These are phyloP conservation scores for Nixonia krombeini DNA, from an alignment of 1,140 invertebrate species.

Conservation along the genomic window DNA sequence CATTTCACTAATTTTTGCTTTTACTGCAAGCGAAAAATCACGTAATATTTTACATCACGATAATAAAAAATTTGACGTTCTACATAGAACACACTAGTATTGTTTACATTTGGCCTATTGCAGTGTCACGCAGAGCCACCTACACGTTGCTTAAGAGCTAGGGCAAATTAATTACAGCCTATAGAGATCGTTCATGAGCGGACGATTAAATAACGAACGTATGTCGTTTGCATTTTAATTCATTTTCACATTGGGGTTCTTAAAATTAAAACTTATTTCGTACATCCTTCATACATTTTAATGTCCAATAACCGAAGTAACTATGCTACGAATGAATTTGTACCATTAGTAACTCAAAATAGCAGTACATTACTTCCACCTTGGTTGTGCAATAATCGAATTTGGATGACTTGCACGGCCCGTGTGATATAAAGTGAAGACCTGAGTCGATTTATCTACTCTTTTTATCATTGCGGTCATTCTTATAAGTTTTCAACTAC, in stretches of 20 bases:
- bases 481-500: no score
- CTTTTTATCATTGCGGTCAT: neutral
- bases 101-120: slow-evolving; percentile 4
- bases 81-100: slow-evolving; percentile 4
- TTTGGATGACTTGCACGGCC: neutral
- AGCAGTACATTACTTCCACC: neutral
- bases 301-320: neutral
- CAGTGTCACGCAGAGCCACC: neutral
- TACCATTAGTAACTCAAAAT: neutral
- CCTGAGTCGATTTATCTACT: neutral
- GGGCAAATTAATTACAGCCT: slow-evolving; percentile 2
- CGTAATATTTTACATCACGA: slow-evolving; percentile 1
- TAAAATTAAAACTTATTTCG: neutral
- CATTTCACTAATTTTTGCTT: neutral
- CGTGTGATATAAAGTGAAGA: neutral
- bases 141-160: slow-evolving; percentile 1
- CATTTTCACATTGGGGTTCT: neutral
- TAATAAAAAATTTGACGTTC: slow-evolving; percentile 10
- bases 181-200: slow-evolving; percentile 3
- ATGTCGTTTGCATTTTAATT: neutral
- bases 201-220: neutral
- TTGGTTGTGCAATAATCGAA: neutral
- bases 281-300: neutral
- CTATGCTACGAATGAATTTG: neutral
- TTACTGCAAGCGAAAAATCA: slow-evolving; percentile 1